Evolutionary conservation across 2,113 vertebrate genomes (phyloP).

Genomic region (Chinchilla lanigera): DNA sequence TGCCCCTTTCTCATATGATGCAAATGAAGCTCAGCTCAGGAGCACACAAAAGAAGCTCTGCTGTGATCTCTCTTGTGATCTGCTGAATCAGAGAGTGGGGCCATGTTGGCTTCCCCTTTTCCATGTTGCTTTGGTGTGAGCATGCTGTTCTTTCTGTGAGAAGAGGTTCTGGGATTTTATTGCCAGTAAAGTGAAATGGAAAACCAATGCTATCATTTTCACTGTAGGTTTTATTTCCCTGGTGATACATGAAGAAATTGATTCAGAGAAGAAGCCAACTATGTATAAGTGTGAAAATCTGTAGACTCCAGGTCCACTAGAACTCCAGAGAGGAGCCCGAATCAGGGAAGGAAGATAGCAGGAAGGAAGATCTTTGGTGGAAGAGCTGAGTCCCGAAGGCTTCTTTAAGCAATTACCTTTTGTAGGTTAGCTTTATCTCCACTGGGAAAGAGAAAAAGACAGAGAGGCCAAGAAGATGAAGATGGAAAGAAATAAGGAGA

Average conservation of each 20-base stretch:
- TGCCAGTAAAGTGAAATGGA: conserved; percentile 60
- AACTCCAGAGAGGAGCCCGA: not conserved
- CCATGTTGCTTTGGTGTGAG: not conserved
- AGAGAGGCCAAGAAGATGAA: conserved; percentile 2
- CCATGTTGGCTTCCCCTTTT: not conserved
- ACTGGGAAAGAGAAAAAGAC: not conserved
- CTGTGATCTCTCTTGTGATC: not conserved
- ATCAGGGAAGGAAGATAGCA: not conserved
- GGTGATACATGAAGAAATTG: conserved; percentile 67
- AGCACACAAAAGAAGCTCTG: not conserved
- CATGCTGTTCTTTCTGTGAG: not conserved
- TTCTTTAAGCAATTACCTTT: not conserved
- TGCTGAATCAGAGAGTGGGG: not conserved
- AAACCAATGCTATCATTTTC: conserved; percentile 70
- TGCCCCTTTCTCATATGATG: not conserved
- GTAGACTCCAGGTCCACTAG: not conserved
- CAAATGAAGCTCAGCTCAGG: conserved; percentile 34
- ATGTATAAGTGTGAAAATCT: not conserved
- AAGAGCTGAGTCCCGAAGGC: not conserved
- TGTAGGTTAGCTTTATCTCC: not conserved
- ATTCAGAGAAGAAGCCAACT: conserved; percentile 48
- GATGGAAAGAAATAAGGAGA: not conserved
- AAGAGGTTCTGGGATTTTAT: conserved; percentile 55
- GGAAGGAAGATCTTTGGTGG: not conserved
- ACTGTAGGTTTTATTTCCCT: conserved; percentile 77